Conservation (phyloP, 1,140 invertebrate species). For the Scylla paramamosain region DNA sequence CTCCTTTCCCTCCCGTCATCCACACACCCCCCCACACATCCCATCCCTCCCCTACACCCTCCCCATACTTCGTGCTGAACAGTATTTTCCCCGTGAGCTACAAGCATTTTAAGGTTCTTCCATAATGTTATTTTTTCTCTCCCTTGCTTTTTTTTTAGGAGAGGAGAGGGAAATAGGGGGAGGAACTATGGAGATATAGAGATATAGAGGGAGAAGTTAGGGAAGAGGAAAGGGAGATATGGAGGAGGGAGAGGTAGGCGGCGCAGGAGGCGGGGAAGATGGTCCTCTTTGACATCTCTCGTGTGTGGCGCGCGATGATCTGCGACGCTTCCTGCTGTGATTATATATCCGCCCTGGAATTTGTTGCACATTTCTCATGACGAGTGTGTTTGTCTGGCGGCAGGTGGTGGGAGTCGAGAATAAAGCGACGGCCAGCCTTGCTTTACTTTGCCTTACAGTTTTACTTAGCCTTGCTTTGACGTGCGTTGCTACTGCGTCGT, state of each 20-base stretch:
- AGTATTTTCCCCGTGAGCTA: neutral
- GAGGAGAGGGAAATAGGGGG: neutral
- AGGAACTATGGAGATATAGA: neutral
- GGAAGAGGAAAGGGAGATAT: too few species aligned
- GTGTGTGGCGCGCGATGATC: neutral
- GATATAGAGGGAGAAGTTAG: neutral
- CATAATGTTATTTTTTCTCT: neutral
- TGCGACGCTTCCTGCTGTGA: neutral
- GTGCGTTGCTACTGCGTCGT: neutral
- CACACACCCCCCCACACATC: neutral
- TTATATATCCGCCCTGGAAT: neutral
- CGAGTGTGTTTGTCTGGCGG: neutral
- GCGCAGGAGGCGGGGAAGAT: neutral
- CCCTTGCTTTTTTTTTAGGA: neutral
- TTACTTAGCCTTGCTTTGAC: too few species aligned
- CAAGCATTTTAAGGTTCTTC: slow-evolving; percentile 27
- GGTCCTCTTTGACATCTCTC: neutral
- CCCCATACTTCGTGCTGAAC: neutral
- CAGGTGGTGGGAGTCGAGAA: neutral
- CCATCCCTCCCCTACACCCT: neutral
- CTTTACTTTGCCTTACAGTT: neutral
- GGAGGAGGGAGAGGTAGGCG: neutral
- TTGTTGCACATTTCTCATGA: neutral
- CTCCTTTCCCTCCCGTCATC: neutral
- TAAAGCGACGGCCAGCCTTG: neutral